Conservation (phyloP, 2,888 invertebrate species). For the Ypsolopha sequella region DNA sequence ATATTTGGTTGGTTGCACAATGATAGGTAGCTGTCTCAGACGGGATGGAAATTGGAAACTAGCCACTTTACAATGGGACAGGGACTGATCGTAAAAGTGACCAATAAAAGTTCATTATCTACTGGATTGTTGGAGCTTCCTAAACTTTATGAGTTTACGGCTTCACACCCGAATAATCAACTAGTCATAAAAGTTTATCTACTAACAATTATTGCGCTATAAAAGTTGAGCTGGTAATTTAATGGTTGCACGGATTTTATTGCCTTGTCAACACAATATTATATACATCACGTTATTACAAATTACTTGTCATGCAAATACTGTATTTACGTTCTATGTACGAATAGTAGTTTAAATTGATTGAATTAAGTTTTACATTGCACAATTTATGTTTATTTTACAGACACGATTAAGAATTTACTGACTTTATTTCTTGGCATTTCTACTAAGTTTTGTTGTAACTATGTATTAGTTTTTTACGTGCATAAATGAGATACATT, state of each 20-base stretch:
- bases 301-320: not conserved
- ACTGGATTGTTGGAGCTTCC: constrained; percentile 63
- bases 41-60: not conserved
- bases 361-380: too few species aligned
- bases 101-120: constrained; percentile 71
- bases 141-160: constrained; percentile 65
- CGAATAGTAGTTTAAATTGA: too few species aligned
- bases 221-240: not conserved
- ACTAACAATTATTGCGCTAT: constrained; percentile 13
- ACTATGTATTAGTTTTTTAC: too few species aligned
- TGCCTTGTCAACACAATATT: not conserved
- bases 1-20: too few species aligned
- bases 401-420: too few species aligned
- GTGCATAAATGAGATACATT: too few species aligned
- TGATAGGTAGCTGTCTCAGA: too few species aligned
- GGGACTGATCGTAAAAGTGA: constrained; percentile 64
- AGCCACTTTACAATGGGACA: constrained; percentile 13
- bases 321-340: too few species aligned
- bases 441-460: too few species aligned
- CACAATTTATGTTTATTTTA: too few species aligned
- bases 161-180: constrained; percentile 14
- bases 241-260: constrained; percentile 1
- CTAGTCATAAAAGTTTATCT: constrained; percentile 42
- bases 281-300: not conserved
- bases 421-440: too few species aligned